Evolutionary conservation across 2,888 invertebrate species (phyloP), one percentile per base, ranked within the genome.

Genomic region (Antheraea yamamai): DNA sequence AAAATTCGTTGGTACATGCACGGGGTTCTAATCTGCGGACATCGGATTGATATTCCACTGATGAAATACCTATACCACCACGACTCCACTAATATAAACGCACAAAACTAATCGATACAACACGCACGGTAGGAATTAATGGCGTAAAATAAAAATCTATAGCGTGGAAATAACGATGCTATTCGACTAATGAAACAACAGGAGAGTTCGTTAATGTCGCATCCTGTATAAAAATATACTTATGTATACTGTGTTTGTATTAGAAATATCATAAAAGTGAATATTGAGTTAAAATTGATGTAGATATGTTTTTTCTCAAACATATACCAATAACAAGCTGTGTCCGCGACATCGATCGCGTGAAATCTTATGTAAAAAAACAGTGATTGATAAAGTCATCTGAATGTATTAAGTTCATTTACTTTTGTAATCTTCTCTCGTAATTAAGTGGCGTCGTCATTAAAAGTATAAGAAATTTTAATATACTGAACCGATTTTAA

Each of bases 121-220:
- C 68, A 68, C 30, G 20, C 20, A 68, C 39, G 68, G 39, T 10
- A 18, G 26, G 26, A 30, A 30, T 80, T 71, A 70, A 79, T 74
- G 61, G 61, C 58, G 58, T 72, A 83, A 84, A 83, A 84, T 88
- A 87, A 88, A 88, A 87, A 79, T 83, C 83, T 84, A 88, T 87
- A 79, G 85, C 14, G 80, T 81, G 85, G 86, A 88, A 87, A 87
- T 82, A 83, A 81, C 79, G 81, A 79, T 75, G 80, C 81, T 78
- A 81, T 84, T 83, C 81, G 74, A 82, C 82, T 86, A 86, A 86
- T 87, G 86, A 86, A 86, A 86, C 85, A 81, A 82, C 80, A 76
- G 79, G 76, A 78, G 80, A 79, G 80, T 77, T 76, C 76, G 81
- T 77, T 85, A 84, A 84, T 84, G 81, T 77, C 79, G 77, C 79